Conservation (phyloP, 2,113 vertebrate genomes). For the Excalfactoria chinensis region DNA sequence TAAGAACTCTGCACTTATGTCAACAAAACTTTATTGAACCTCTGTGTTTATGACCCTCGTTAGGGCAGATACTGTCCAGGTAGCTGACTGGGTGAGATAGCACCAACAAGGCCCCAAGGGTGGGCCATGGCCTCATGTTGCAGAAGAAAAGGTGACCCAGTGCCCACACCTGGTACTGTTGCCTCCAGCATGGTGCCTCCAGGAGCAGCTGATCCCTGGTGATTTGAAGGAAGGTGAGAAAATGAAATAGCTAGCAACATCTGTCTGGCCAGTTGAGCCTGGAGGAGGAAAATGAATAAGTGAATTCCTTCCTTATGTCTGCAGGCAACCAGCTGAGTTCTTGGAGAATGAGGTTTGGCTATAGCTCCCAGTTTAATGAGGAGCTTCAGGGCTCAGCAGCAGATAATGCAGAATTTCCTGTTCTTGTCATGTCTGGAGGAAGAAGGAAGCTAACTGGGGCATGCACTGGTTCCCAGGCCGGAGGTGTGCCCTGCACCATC, state of each 20-base stretch:
- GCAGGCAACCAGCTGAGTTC: neutral
- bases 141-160: neutral
- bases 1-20: accelerated
- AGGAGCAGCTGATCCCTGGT: neutral
- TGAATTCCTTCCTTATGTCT: conserved; percentile 8
- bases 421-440: neutral
- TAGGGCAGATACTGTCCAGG: neutral
- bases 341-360: neutral
- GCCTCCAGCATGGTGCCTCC: neutral
- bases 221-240: neutral
- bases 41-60: neutral
- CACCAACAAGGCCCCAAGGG: neutral
- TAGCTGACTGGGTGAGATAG: neutral
- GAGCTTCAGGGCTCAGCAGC: neutral
- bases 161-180: neutral
- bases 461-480: accelerated
- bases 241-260: neutral
- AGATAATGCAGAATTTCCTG: conserved; percentile 22
- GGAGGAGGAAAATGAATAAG: neutral
- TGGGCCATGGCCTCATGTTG: neutral
- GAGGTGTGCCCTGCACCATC: neutral
- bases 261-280: neutral
- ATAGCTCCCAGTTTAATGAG: neutral
- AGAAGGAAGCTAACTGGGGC: neutral
- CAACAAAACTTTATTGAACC: neutral